Base-by-base conservation (phyloP, 2,888 invertebrate genomes). In the Troilus luridus region DNA sequence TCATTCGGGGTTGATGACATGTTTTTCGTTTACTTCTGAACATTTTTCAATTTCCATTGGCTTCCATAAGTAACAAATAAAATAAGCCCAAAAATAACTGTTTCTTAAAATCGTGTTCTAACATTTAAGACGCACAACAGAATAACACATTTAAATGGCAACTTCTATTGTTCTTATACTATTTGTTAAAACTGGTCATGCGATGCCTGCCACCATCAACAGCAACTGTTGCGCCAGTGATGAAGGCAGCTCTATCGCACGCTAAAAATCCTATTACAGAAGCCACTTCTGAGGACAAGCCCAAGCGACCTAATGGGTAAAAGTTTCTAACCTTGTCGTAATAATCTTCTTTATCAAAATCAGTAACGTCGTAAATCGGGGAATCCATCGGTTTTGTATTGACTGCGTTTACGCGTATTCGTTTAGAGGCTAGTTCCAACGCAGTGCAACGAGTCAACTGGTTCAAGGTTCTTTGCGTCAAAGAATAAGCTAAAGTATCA, bases 201-300 rank as follows among this genome's bases (percentile, higher is more conserved):
- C 97, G 97, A 94, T 98, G 98, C 88, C 98, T 95, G 0, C 99
- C 99, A 56, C 99, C 99, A 94, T 99, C 99, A 0, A 99, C 97
- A 0, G 98, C 97, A 58, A 99, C 93, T 91, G 96, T 97, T 9
- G 96, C 97, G 7, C 98, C 99, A 14, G 99, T 99, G 7, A 98
- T 98, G 94, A 98, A 99, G 93, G 97, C 97, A 6, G 98, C 97
- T 92, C 96, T 95, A 91, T 97, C 96, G 92, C 98, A 97, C 0
- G 99, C 99, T 91, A 99, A 95, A 94, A 98, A 99, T 0, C 97
- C 97, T 93, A 99, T 98, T 0, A 98, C 96, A 89, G 96, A 96
- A 0, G 99, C 98, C 0, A 99, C 98, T 95, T 99, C 99, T 17
- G 96, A 96, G 0, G 97, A 96, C 92, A 96, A 95, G 8, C 98